phyloP scores from a whole-genome alignment of 2,888 invertebrate species.

The Tridacna crocea region DNA sequence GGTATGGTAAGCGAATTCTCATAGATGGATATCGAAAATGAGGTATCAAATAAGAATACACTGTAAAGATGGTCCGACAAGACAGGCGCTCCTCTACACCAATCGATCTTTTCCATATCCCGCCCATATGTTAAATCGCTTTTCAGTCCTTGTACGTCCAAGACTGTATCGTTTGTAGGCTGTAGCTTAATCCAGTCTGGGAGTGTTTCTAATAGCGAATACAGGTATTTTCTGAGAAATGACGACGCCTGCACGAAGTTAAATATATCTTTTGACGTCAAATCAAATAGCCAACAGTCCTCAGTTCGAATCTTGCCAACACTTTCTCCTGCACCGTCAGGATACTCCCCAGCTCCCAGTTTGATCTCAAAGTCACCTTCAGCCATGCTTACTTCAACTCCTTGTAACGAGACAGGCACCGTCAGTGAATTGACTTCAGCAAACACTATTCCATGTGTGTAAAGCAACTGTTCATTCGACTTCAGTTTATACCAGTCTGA shows the following conservation, averaged over 20 bases:
- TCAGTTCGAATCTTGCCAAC: constrained; percentile 10
- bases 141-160: constrained; percentile 42
- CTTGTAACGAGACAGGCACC: constrained; percentile 31
- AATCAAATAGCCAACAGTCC: constrained; percentile 37
- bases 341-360: neutral
- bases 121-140: constrained; percentile 43
- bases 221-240: constrained; percentile 41
- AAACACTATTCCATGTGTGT: constrained; percentile 33
- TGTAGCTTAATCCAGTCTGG: constrained; percentile 44
- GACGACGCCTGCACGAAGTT: constrained; percentile 42
- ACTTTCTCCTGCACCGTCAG: neutral
- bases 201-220: constrained; percentile 19
- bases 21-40: constrained; percentile 33
- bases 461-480: neutral
- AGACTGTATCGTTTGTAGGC: constrained; percentile 1
- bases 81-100: constrained; percentile 57
- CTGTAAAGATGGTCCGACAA: constrained; percentile 35
- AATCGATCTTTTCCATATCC: constrained; percentile 20
- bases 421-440: constrained; percentile 22
- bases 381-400: constrained; percentile 4
- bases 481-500: constrained; percentile 19
- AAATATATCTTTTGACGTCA: constrained; percentile 33
- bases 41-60: constrained; percentile 38
- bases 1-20: constrained; percentile 32
- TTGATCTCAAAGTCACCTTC: constrained; percentile 8